Conservation (phyloP, 2,888 invertebrate species). For the Cataglyphis cursor region DNA sequence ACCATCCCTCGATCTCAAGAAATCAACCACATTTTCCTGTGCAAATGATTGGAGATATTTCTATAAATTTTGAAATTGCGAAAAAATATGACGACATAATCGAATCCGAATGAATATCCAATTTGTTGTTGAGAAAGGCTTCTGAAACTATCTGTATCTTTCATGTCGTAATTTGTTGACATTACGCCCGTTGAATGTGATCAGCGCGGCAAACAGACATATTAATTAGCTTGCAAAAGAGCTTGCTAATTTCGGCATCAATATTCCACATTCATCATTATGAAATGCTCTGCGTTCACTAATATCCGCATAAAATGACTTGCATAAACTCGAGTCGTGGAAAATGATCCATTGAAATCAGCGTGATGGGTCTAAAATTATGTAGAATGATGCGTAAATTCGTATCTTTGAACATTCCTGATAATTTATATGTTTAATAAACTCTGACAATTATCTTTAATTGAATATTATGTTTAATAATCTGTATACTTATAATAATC, state of each 20-base stretch:
- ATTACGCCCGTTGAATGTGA: constrained; percentile 7
- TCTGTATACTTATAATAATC: neutral
- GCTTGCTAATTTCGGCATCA: constrained; percentile 42
- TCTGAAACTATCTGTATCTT: neutral
- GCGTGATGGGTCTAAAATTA: neutral
- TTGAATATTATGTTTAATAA: neutral
- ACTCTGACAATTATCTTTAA: neutral
- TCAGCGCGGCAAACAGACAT: constrained; percentile 25
- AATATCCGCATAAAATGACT: constrained; percentile 25
- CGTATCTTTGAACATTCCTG: neutral
- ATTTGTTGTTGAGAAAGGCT: neutral
- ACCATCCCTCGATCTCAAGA: constrained; percentile 12
- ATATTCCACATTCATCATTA: constrained; percentile 36
- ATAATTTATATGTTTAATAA: neutral
- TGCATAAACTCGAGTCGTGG: constrained; percentile 20
- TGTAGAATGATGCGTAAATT: neutral
- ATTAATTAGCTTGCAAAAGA: constrained; percentile 44
- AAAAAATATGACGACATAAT: neutral
- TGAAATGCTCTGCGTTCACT: constrained; percentile 10
- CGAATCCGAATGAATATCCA: neutral
- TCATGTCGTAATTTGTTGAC: constrained; percentile 7
- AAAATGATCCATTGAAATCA: neutral
- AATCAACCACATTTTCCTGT: neutral
- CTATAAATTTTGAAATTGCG: neutral
- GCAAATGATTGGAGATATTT: neutral